These are phyloP conservation scores for Eueides isabella DNA, from an alignment of 1,140 invertebrate genomes.

Conservation along the genomic window DNA sequence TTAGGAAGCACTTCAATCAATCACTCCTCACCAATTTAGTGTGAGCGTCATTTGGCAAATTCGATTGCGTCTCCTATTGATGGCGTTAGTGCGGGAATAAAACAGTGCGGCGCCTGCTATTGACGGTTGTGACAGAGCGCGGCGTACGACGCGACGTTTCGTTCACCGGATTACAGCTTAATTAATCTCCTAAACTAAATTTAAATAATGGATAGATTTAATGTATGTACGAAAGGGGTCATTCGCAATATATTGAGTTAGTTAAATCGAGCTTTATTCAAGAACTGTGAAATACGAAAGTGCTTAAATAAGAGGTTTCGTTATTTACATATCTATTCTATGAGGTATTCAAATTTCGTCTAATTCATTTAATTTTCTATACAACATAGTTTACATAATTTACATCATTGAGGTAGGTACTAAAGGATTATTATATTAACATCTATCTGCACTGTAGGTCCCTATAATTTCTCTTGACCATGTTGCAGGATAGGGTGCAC, in stretches of 20 bases:
- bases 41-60: conserved; percentile 79
- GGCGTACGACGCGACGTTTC: conserved; percentile 42
- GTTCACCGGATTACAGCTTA: conserved; percentile 53
- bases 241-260: conserved; percentile 45
- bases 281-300: conserved; percentile 38
- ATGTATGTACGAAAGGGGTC: conserved; percentile 46
- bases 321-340: not conserved
- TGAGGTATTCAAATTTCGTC: not conserved
- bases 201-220: conserved; percentile 66
- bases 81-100: conserved; percentile 67
- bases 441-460: too few species aligned
- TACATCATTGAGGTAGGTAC: too few species aligned
- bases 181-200: conserved; percentile 76
- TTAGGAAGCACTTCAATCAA: conserved; percentile 71
- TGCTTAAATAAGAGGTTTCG: too few species aligned
- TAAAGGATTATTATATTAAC: not conserved
- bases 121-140: conserved; percentile 69
- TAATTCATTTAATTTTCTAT: too few species aligned
- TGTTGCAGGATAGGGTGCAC: too few species aligned
- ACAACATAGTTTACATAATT: too few species aligned
- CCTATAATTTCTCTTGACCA: too few species aligned
- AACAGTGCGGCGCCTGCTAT: conserved; percentile 68
- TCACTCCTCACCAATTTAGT: conserved; percentile 79
- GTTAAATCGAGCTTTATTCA: conserved; percentile 62
- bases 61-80: conserved; percentile 72